phyloP scores from a whole-genome alignment of 2,888 invertebrate species.

The Cephus sareptanus region DNA sequence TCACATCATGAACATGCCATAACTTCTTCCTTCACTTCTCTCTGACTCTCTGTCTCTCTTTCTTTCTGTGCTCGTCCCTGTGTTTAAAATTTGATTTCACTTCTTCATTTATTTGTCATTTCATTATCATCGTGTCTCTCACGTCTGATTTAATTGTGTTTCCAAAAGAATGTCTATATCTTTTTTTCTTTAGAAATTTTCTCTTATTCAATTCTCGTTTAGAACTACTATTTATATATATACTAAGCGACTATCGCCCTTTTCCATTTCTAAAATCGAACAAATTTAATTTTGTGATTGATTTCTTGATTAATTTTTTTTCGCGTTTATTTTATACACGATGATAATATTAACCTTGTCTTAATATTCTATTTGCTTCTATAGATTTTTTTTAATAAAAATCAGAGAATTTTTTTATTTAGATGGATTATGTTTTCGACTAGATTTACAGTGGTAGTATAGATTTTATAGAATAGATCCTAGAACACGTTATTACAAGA shows the following conservation, averaged over 20 bases:
- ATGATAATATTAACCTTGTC: neutral
- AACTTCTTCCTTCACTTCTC: slow-evolving; percentile 35
- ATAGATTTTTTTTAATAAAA: neutral
- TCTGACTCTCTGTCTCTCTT: slow-evolving; percentile 13
- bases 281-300: neutral
- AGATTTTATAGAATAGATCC: neutral
- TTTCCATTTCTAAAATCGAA: neutral
- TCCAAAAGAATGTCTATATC: neutral
- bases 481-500: neutral
- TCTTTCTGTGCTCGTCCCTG: slow-evolving; percentile 20
- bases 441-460: neutral
- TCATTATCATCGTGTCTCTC: slow-evolving; percentile 15
- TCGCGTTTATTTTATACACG: neutral
- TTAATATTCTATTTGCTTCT: neutral
- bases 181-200: neutral
- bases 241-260: neutral
- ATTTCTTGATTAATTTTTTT: neutral
- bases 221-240: neutral
- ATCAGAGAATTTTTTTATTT: neutral
- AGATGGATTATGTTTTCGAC: neutral
- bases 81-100: slow-evolving; percentile 9
- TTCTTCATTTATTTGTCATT: slow-evolving; percentile 13
- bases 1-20: slow-evolving; percentile 57
- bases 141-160: neutral
- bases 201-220: neutral